Evolutionary conservation across 2,888 invertebrate genomes (phyloP), one percentile per base, ranked within the genome.

Genomic region (Drosophila merina): DNA sequence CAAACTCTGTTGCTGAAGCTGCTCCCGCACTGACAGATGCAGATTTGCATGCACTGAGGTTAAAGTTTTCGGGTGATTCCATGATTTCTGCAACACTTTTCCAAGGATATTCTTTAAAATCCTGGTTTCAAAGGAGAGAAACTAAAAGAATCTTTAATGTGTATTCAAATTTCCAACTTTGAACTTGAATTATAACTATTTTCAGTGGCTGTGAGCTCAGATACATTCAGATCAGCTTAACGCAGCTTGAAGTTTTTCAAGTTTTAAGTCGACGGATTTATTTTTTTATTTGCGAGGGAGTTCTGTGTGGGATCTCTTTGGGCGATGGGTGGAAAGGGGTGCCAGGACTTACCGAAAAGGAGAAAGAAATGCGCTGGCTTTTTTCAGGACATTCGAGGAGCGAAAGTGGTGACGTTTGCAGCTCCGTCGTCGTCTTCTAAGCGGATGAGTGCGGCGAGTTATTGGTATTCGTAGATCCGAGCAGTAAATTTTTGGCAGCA

Each of bases 211-310:
- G 12, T 60, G 26, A 40, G 48, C 40, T 62, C 26, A 60, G 62
- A 62, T 62, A 48, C 48, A 47, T 62, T 62, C 48, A 62, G 62
- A 48, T 62, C 45, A 55, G 55, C 45, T 26, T 55, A 45, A 20
- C 25, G 30, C 30, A 31, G 54, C 44, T 60, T 59, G 30, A 30
- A 62, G 63, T 48, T 60, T 48, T 31, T 49, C 72, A 72, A 72
- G 50, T 54, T 72, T 70, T 50, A 70, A 72, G 69, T 63, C 63
- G 73, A 70, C 50, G 63, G 69, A 72, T 72, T 70, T 69, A 72
- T 55, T 72, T 48, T 57, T 40, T 67, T n/a, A n/a, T 36, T 51
- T 36, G 14, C 10, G 57, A 9, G 42, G 26, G 12, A 28, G 42
- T 40, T 48, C 40, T 40, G 12, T 2, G 12, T 40, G 10, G 31